These are phyloP conservation scores for Chaetorhynchus papuensis DNA, from an alignment of 2,113 vertebrate species.

Conservation along the genomic window DNA sequence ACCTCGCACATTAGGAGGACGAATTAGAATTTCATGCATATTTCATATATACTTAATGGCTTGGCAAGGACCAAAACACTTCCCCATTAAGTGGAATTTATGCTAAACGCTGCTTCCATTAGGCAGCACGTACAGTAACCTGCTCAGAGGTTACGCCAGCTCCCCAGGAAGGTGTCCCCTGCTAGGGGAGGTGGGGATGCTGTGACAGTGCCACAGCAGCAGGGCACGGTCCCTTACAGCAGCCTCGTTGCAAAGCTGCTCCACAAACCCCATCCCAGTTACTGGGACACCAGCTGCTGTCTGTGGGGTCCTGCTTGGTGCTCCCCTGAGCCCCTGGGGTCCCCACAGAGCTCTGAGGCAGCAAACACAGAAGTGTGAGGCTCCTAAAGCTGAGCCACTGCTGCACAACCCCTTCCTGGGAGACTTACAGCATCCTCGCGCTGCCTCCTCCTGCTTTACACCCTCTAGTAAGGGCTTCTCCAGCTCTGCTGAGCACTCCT, in stretches of 20 bases:
- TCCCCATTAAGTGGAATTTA: not conserved
- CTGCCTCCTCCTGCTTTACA: not conserved
- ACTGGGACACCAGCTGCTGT: fast-evolving
- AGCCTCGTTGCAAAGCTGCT: fast-evolving
- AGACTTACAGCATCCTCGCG: not conserved
- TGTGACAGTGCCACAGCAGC: not conserved
- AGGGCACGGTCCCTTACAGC: not conserved
- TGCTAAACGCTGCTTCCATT: not conserved
- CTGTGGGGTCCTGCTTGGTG: fast-evolving
- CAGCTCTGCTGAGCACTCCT: not conserved
- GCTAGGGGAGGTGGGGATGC: not conserved
- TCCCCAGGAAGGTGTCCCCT: not conserved
- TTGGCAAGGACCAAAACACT: conserved; percentile 29
- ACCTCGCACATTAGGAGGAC: not conserved
- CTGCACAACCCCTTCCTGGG: fast-evolving
- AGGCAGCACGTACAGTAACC: not conserved
- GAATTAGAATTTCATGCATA: conserved; percentile 49
- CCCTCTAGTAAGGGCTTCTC: not conserved
- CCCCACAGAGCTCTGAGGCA: not conserved
- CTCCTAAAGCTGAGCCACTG: fast-evolving
- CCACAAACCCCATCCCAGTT: not conserved
- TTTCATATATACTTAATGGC: conserved; percentile 38
- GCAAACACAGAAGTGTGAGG: fast-evolving
- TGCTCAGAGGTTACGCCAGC: not conserved
- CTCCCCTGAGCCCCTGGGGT: not conserved